Percentiles rank a stretch among this genome's conserved stretches.
Conservation (phyloP, 35 echinoderm and acorn worm species). For the Eucidaris tribuloides region DNA sequence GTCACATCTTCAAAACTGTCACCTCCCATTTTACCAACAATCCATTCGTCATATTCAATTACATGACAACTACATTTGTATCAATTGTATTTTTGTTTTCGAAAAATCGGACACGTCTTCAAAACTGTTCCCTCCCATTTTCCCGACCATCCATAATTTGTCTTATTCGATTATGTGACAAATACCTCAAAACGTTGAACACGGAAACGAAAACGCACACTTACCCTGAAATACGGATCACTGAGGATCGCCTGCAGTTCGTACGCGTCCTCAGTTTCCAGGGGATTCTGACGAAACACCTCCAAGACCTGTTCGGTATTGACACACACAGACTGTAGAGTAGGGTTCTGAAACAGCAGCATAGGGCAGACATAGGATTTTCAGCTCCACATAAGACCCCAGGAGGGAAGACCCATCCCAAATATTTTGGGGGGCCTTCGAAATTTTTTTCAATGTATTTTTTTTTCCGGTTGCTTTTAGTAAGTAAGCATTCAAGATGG, state of each 20-base stretch:
- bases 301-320: slow-evolving; percentile 59
- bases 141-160: no score
- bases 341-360: background rate
- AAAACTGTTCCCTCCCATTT: no score
- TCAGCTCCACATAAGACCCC: background rate
- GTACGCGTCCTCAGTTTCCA: slow-evolving; percentile 52
- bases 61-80: no score
- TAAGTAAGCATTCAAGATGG: no score
- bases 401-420: background rate
- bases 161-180: no score
- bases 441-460: background rate
- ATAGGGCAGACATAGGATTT: background rate
- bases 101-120: no score
- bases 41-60: no score
- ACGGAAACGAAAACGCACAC: background rate
- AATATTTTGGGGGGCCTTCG: background rate
- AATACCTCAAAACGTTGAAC: no score
- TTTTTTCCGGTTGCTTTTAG: no score
- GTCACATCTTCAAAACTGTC: no score
- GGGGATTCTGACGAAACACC: slow-evolving; percentile 26
- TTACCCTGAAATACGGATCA: slow-evolving; percentile 97
- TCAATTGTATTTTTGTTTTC: no score
- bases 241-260: slow-evolving; percentile 82
- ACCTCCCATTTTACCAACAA: no score
- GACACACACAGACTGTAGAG: slow-evolving; percentile 26